Conservation (phyloP, 1,140 invertebrate genomes). For the Protaetia brevitarsis region DNA sequence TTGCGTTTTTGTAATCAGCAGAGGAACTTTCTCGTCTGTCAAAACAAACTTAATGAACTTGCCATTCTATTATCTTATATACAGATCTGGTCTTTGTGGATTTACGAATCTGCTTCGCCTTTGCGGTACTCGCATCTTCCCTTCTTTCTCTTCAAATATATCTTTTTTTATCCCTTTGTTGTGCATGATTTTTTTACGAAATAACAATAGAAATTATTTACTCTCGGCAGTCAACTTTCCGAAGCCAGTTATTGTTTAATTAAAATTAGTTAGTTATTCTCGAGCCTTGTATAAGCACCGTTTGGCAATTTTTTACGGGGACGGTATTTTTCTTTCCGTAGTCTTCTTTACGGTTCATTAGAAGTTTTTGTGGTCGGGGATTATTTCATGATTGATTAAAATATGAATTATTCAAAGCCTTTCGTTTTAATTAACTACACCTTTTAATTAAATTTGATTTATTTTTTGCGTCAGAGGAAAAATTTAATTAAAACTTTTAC, state of each 20-base stretch:
- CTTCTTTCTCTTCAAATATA: constrained; percentile 12
- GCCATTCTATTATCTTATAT: constrained; percentile 27
- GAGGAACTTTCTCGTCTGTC: constrained; percentile 29
- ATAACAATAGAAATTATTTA: neutral
- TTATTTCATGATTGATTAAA: constrained; percentile 22
- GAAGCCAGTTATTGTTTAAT: constrained; percentile 8
- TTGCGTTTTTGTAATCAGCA: constrained; percentile 39
- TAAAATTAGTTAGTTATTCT: constrained; percentile 5
- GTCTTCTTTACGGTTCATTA: constrained; percentile 21
- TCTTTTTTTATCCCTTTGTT: neutral
- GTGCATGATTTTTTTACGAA: neutral
- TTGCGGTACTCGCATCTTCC: neutral
- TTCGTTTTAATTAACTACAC: constrained; percentile 17
- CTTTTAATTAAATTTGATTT: constrained; percentile 24
- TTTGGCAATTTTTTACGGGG: neutral
- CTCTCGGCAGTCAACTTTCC: neutral
- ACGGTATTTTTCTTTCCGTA: neutral
- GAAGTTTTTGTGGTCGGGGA: neutral
- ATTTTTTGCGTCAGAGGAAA: constrained; percentile 9
- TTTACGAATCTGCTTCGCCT: neutral
- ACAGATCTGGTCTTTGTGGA: constrained; percentile 20
- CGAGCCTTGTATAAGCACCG: neutral
- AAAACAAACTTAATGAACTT: constrained; percentile 40
- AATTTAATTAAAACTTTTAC: constrained; percentile 9
- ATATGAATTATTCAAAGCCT: constrained; percentile 22